Conservation (phyloP, 2,113 vertebrate species). For the Clarias gariepinus region DNA sequence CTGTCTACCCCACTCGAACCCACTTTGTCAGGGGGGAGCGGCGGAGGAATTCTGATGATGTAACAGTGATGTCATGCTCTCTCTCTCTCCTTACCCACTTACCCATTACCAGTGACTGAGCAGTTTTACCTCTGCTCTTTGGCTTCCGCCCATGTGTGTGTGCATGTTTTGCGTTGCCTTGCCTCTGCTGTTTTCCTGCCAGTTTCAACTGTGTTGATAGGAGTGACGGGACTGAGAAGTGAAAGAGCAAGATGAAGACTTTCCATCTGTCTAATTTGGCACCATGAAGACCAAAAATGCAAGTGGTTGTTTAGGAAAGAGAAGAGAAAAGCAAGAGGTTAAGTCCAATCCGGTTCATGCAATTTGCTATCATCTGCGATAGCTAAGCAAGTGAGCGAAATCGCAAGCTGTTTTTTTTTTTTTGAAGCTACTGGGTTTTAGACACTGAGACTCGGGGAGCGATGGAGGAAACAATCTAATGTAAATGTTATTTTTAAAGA, state of each 20-base stretch:
- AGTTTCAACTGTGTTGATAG: constrained; percentile 17
- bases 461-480: constrained; percentile 6
- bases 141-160: constrained; percentile 58
- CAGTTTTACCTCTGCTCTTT: constrained; percentile 65
- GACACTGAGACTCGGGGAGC: constrained; percentile 1
- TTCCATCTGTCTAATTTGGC: neutral
- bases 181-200: constrained; percentile 54
- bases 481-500: constrained; percentile 6
- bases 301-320: too few species aligned
- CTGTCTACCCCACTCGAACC: constrained; percentile 54
- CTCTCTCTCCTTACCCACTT: constrained; percentile 56
- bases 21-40: constrained; percentile 29
- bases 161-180: constrained; percentile 60
- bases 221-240: constrained; percentile 54
- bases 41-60: constrained; percentile 54
- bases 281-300: neutral
- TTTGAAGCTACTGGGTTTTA: constrained; percentile 17
- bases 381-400: neutral
- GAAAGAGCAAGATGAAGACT: constrained; percentile 5
- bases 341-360: constrained; percentile 24
- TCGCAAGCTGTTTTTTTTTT: neutral
- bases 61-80: constrained; percentile 60
- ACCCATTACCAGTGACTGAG: constrained; percentile 63
- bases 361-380: constrained; percentile 35
- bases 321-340: neutral